Evolutionary conservation across 2,113 vertebrate species (phyloP).

Genomic region (Syngnathus floridae): DNA sequence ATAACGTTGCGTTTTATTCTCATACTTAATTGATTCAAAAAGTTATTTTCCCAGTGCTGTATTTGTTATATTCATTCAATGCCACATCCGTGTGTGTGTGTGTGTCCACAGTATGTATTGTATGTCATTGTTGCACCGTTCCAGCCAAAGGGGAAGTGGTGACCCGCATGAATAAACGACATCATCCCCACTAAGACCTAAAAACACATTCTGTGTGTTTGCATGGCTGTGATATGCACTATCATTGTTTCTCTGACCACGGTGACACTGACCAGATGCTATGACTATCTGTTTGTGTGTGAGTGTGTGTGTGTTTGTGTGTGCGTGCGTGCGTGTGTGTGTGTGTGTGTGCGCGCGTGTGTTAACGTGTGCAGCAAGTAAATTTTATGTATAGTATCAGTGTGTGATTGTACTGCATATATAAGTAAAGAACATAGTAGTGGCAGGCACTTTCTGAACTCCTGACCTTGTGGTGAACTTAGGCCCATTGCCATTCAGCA

Average conservation of each 20-base stretch:
- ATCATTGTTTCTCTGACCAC: constrained; percentile 19
- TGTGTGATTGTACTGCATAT: constrained; percentile 16
- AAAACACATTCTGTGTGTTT: neutral
- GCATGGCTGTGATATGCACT: neutral
- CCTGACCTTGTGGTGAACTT: constrained; percentile 46
- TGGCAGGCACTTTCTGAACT: constrained; percentile 25
- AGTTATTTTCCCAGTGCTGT: too few relatives aligned
- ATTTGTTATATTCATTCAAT: too few relatives aligned
- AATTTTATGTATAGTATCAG: constrained; percentile 12
- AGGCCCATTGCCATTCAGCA: constrained; percentile 29
- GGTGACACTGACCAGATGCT: constrained; percentile 34
- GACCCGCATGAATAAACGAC: neutral
- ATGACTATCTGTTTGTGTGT: neutral
- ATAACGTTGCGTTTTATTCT: neutral
- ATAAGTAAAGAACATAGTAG: neutral
- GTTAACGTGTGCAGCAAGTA: neutral
- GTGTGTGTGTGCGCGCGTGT: neutral
- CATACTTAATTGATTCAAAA: neutral
- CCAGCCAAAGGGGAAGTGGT: neutral
- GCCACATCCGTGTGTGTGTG: neutral
- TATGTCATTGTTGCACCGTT: neutral
- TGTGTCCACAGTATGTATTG: neutral
- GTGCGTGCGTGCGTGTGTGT: neutral
- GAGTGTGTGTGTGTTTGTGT: neutral
- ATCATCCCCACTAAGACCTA: neutral